A percentile compares a stretch with the other conserved stretches of the same genome.
These are phyloP conservation scores for Eufriesea mexicana DNA, from an alignment of 1,140 invertebrate species.

Conservation along the genomic window DNA sequence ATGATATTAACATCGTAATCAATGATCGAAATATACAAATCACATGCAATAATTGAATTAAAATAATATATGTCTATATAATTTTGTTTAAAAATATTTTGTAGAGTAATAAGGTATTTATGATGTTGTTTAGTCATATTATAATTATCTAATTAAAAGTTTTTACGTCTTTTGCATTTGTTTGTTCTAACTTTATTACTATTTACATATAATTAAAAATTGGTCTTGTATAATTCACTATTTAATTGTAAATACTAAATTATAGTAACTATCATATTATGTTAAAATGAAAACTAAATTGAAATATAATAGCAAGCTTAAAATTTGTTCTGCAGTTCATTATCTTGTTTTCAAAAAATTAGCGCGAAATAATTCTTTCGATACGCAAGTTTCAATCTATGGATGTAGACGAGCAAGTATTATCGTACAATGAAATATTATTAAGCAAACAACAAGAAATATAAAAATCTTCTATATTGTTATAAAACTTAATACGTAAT, in stretches of 20 bases:
- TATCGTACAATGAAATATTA: not conserved
- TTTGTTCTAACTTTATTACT: not conserved
- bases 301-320: not conserved
- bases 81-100: not conserved
- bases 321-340: not conserved
- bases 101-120: not conserved
- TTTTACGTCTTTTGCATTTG: not conserved
- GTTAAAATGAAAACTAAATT: not conserved
- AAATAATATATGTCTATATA: no score
- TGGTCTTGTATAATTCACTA: not conserved
- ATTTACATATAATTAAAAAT: not conserved
- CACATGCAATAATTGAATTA: not conserved
- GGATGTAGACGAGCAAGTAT: slow-evolving; percentile 7
- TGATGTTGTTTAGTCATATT: not conserved
- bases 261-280: not conserved
- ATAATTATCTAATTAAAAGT: not conserved
- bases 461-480: not conserved
- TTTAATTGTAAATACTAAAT: not conserved
- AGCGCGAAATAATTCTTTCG: slow-evolving; percentile 10
- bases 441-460: not conserved
- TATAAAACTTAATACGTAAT: no score
- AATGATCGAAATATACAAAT: not conserved
- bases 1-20: not conserved
- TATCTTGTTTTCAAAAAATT: slow-evolving; percentile 1
- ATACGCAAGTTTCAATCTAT: not conserved